Percentiles rank a stretch among this genome's conserved stretches.
phyloP scores from a whole-genome alignment of 2,797 vertebrate genomes.

The Cephalopachus bancanus region DNA sequence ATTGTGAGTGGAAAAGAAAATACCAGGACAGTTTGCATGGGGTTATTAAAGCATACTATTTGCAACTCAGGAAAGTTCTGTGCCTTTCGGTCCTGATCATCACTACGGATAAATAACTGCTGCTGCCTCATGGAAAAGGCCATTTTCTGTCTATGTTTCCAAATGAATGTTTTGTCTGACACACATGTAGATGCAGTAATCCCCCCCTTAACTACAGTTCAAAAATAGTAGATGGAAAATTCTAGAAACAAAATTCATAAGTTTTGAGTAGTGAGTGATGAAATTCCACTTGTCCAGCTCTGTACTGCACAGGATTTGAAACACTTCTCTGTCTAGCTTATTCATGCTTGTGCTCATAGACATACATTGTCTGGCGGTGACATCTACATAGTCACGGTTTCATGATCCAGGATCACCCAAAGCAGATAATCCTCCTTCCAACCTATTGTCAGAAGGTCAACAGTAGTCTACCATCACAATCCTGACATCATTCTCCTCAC shows the following conservation, averaged over 20 bases:
- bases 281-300: background rate
- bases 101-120: rapidly evolving
- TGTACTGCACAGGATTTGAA: no score
- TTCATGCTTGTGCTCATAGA: background rate
- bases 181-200: background rate
- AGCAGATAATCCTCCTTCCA: background rate
- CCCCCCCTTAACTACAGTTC: background rate
- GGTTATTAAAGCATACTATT: background rate
- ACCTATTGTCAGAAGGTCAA: background rate
- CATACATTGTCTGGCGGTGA: no score
- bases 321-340: background rate
- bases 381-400: background rate
- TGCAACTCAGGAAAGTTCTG: slow-evolving; percentile 1
- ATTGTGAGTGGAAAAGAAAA: background rate
- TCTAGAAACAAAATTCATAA: background rate
- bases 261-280: background rate
- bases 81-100: background rate
- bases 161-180: background rate
- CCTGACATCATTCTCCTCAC: background rate
- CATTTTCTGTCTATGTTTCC: background rate
- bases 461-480: background rate
- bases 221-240: background rate
- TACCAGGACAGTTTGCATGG: background rate
- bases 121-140: background rate
- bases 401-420: no score